Evolutionary conservation across 1,140 invertebrate species (phyloP).

Genomic region (Bicyclus anynana): DNA sequence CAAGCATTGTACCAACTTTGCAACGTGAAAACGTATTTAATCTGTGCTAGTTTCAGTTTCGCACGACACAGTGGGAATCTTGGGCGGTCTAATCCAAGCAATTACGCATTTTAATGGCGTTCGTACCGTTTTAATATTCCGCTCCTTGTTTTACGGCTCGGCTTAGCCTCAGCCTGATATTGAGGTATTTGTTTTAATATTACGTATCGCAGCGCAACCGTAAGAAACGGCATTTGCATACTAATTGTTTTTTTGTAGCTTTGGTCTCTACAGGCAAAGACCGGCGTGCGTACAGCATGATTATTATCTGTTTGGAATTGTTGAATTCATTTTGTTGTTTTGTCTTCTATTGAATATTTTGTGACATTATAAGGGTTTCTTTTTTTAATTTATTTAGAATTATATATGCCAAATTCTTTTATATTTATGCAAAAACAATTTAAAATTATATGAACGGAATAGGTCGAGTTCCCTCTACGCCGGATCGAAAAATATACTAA

Average conservation of each 20-base stretch:
- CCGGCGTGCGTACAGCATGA: no score
- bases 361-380: no score
- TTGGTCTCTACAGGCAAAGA: not conserved
- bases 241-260: conserved; percentile 20
- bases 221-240: conserved; percentile 24
- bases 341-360: no score
- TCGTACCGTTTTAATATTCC: conserved; percentile 73
- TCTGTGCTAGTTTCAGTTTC: conserved; percentile 41
- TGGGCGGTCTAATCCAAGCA: conserved; percentile 72
- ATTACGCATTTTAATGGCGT: conserved; percentile 75
- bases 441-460: no score
- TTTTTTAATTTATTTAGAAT: no score
- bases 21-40: conserved; percentile 11
- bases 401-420: no score
- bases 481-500: no score
- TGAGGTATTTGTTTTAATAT: conserved; percentile 62
- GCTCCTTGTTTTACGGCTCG: conserved; percentile 64
- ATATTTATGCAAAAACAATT: no score
- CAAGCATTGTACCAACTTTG: not conserved
- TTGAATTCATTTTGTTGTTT: no score
- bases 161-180: conserved; percentile 52
- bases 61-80: conserved; percentile 69
- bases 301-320: no score
- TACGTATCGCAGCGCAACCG: conserved; percentile 23
- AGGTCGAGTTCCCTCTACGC: no score